phyloP scores from a whole-genome alignment of 2,113 vertebrate genomes.

The Verasper variegatus region DNA sequence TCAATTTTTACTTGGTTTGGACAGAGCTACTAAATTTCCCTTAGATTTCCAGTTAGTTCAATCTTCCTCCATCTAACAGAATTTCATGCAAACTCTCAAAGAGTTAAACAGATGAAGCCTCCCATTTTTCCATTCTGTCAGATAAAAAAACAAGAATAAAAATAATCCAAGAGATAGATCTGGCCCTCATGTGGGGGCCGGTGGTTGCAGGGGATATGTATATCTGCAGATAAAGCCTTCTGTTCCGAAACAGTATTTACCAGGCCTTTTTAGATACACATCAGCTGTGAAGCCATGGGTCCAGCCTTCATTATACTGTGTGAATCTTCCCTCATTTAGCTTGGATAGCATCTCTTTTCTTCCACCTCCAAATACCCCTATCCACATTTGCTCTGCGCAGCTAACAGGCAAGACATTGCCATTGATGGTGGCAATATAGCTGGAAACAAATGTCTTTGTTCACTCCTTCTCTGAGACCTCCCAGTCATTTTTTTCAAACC shows the following conservation, averaged over 20 bases:
- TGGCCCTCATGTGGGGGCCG: constrained; percentile 82
- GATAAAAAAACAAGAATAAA: constrained; percentile 73
- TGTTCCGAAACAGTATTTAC: constrained; percentile 84
- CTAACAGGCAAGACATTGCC: constrained; percentile 78
- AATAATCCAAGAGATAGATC: constrained; percentile 78
- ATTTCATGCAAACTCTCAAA: constrained; percentile 55
- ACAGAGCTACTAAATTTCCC: neutral
- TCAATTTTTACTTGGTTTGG: neutral
- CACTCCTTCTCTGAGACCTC: constrained; percentile 65
- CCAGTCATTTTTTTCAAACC: constrained; percentile 56
- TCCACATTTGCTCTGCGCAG: constrained; percentile 71
- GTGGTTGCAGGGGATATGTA: constrained; percentile 84
- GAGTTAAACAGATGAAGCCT: constrained; percentile 70
- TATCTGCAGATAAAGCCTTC: constrained; percentile 85
- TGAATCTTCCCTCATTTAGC: constrained; percentile 87
- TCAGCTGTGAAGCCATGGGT: constrained; percentile 82
- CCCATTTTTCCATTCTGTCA: constrained; percentile 67
- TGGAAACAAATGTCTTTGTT: constrained; percentile 79
- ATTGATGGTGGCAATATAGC: constrained; percentile 74
- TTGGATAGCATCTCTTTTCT: constrained; percentile 83
- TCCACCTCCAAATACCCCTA: constrained; percentile 82
- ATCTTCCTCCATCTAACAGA: constrained; percentile 15
- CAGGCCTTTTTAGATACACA: constrained; percentile 83
- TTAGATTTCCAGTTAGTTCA: constrained; percentile 3
- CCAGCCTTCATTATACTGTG: constrained; percentile 82